A percentile compares a stretch with the other conserved stretches of the same genome.
Evolutionary conservation across 2,797 vertebrate species (phyloP).

Genomic region (Petrocephalus schoutedeni): DNA sequence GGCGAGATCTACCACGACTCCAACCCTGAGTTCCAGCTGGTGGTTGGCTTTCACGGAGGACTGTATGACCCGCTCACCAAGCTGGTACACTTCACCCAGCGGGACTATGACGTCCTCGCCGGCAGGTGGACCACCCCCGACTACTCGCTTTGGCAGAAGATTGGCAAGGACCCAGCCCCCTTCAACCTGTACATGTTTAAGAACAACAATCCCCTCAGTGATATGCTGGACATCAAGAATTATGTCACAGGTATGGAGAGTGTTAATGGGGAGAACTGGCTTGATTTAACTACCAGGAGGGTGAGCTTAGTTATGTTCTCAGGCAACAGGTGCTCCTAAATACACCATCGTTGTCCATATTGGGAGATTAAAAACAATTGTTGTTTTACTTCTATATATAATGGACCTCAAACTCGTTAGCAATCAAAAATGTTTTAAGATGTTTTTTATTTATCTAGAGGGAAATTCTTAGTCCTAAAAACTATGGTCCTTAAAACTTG

Average conservation of each 20-base stretch:
- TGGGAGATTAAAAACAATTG: neutral
- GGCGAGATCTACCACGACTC: constrained; percentile 97
- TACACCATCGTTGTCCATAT: neutral
- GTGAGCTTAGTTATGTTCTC: neutral
- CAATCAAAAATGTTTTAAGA: neutral
- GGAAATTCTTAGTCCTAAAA: neutral
- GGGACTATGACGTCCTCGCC: constrained; percentile 93
- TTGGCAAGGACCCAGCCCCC: constrained; percentile 86
- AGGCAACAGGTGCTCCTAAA: neutral
- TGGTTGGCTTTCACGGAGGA: constrained; percentile 94
- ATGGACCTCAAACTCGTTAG: neutral
- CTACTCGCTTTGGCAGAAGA: constrained; percentile 92
- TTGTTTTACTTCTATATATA: neutral
- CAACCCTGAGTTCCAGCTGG: constrained; percentile 94
- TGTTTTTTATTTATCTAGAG: neutral
- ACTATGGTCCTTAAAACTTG: neutral
- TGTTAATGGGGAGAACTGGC: neutral
- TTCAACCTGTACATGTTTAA: constrained; percentile 99
- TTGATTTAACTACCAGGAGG: neutral
- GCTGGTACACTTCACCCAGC: constrained; percentile 94
- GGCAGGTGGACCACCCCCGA: constrained; percentile 96
- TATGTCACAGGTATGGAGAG: constrained; percentile 84
- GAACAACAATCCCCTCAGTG: constrained; percentile 98
- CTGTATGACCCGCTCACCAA: constrained; percentile 93
- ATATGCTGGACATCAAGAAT: constrained; percentile 92